A percentile compares a stretch with the other conserved stretches of the same genome.
Evolutionary conservation across 2,888 invertebrate genomes (phyloP).

Genomic region (Theodoxus fluviatilis): DNA sequence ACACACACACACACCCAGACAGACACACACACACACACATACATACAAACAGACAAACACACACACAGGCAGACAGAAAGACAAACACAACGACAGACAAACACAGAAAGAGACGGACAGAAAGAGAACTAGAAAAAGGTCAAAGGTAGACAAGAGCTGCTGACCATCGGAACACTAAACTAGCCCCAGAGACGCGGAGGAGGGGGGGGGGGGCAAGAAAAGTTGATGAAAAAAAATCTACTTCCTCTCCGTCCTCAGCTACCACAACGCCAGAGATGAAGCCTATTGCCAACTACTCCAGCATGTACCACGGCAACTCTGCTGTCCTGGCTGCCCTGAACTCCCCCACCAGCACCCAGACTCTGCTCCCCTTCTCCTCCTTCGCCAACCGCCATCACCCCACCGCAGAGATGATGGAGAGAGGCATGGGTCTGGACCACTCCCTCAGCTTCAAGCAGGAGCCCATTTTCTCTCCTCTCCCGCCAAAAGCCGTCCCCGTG

Average conservation of each 20-base stretch:
- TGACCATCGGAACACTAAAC: too few species aligned
- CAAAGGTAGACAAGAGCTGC: background rate
- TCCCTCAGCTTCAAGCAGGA: slow-evolving; percentile 35
- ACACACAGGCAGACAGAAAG: too few species aligned
- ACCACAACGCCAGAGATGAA: slow-evolving; percentile 24
- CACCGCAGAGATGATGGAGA: slow-evolving; percentile 12
- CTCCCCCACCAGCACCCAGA: slow-evolving; percentile 27
- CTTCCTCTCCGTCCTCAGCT: too few species aligned
- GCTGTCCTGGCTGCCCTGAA: slow-evolving; percentile 37
- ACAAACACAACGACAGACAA: too few species aligned
- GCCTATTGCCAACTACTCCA: slow-evolving; percentile 23
- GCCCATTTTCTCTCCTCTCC: slow-evolving; percentile 36
- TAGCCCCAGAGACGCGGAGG: too few species aligned
- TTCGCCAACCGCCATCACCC: slow-evolving; percentile 26
- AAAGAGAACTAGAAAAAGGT: too few species aligned
- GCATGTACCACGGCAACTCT: slow-evolving; percentile 30
- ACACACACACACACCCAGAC: too few species aligned
- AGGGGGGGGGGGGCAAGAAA: too few species aligned
- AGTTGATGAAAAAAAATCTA: too few species aligned
- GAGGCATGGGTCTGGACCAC: slow-evolving; percentile 30
- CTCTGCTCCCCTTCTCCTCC: slow-evolving; percentile 32
- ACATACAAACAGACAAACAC: too few species aligned
- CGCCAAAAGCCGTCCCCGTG: slow-evolving; percentile 40
- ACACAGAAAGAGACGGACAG: too few species aligned
- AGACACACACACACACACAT: too few species aligned